Base-by-base conservation (phyloP, 2,113 vertebrate species). In the Etheostoma cragini region DNA sequence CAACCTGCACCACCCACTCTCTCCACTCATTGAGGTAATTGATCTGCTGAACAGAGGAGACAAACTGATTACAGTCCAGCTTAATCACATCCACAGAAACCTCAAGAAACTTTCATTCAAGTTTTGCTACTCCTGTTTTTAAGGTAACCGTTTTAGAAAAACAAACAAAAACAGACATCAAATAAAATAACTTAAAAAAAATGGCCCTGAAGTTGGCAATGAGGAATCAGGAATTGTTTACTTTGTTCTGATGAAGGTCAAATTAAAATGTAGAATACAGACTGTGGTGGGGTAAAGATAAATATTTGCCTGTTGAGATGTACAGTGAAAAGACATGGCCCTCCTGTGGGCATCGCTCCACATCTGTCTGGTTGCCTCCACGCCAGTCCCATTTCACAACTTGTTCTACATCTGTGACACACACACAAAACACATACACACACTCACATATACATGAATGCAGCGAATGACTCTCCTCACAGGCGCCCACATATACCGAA, bases 361-460 rank as follows among this genome's bases (percentile, higher is more conserved):
- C 76, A 76, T 87, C 81, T 75, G 64, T 82, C 68, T 17, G 70
- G 76, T 72, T 19, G 61, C 69, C 80, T 72, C 77, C 19, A 81
- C 65, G 88, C 82, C 89, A 92, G 88, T 84, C 82, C 86, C 90
- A 90, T 93, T 91, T 93, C 90, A 92, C 90, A 92, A 89, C 80
- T 87, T 88, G 89, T 87, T 92, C 88, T 81, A 91, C 90, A 92
- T 92, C 84, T 91, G 83, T 75, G 78, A 87, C 64, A 87, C 67
- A 60, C 13, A 78, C 86, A 73, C 73, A 68, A 35, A 65, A 49
- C n/a, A 57, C 47, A 58, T 67, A 60, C 75, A 72, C 22, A 17
- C 45, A 54, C 49, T 11, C 72, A 69, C 67, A 62, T 58, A 85
- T 33, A 88, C 35, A 85, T 16, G 24, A 53, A 76, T 17, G 49